Conservation (phyloP, 2,888 invertebrate genomes). For the Philereme transversata region DNA sequence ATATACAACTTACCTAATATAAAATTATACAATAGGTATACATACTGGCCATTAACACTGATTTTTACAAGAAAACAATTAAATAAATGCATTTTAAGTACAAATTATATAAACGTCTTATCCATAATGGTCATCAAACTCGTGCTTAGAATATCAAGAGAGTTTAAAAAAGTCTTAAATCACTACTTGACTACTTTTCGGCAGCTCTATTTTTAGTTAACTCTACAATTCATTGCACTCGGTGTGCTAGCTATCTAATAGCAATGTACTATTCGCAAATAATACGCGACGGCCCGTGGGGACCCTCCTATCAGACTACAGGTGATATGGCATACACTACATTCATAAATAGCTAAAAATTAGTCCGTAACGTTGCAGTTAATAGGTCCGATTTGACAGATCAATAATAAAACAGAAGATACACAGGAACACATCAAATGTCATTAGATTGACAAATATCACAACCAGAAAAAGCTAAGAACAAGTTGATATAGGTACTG, state of each 20-base stretch:
- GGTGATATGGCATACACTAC: constrained; percentile 39
- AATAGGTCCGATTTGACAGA: constrained; percentile 14
- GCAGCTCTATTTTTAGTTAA: constrained; percentile 30
- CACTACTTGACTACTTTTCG: constrained; percentile 33
- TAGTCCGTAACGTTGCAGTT: constrained; percentile 9
- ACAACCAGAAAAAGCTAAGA: too few species aligned
- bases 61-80: constrained; percentile 24
- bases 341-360: constrained; percentile 33
- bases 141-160: constrained; percentile 22
- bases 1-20: constrained; percentile 25
- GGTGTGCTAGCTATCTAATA: constrained; percentile 37
- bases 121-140: constrained; percentile 17
- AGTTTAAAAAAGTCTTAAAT: constrained; percentile 27
- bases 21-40: constrained; percentile 26
- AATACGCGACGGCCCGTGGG: constrained; percentile 23
- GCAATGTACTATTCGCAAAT: constrained; percentile 31
- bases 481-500: too few species aligned
- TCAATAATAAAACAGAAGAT: too few species aligned
- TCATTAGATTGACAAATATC: too few species aligned
- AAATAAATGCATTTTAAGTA: constrained; percentile 54
- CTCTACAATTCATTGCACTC: constrained; percentile 29
- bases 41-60: constrained; percentile 37
- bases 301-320: constrained; percentile 28
- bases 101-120: constrained; percentile 35
- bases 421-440: too few species aligned